These are phyloP conservation scores for Protobothrops mucrosquamatus DNA, from an alignment of 2,113 vertebrate genomes.

Conservation along the genomic window DNA sequence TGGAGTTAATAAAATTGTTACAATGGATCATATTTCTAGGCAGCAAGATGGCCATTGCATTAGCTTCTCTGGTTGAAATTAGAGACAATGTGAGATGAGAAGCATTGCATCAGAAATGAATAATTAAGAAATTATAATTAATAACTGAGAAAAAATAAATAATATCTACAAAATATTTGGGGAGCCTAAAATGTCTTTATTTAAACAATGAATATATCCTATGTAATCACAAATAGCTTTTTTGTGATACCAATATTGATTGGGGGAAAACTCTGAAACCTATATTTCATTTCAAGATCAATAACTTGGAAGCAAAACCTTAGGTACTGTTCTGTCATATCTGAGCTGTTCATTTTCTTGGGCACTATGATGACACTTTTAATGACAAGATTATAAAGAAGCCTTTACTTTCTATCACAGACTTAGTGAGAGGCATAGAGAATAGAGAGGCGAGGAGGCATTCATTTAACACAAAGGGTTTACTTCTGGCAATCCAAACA, in stretches of 20 bases:
- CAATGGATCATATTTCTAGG: not conserved
- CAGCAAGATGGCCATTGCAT: not conserved
- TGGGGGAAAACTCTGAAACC: not conserved
- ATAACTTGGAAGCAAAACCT: slow-evolving; percentile 23
- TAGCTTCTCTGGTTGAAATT: not conserved
- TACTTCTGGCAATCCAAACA: not conserved
- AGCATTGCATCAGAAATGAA: not conserved
- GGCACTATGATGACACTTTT: not conserved
- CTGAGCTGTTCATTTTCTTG: slow-evolving; percentile 12
- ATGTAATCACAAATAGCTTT: slow-evolving; percentile 8
- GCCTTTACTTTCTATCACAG: not conserved
- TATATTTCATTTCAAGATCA: slow-evolving; percentile 31
- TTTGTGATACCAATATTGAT: not conserved
- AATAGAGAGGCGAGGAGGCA: not conserved
- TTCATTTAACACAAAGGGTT: slow-evolving; percentile 2
- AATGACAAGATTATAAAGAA: not conserved
- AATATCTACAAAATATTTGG: not conserved
- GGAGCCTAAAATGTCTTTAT: not conserved
- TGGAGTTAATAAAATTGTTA: not conserved
- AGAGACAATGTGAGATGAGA: not conserved
- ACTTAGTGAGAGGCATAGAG: slow-evolving; percentile 1
- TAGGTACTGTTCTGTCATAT: not conserved
- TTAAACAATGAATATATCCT: not conserved
- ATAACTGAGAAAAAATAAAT: not conserved
- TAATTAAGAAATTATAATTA: not conserved